phyloP scores from a whole-genome alignment of 2,888 invertebrate species.

The Caenorhabditis sulstoni region DNA sequence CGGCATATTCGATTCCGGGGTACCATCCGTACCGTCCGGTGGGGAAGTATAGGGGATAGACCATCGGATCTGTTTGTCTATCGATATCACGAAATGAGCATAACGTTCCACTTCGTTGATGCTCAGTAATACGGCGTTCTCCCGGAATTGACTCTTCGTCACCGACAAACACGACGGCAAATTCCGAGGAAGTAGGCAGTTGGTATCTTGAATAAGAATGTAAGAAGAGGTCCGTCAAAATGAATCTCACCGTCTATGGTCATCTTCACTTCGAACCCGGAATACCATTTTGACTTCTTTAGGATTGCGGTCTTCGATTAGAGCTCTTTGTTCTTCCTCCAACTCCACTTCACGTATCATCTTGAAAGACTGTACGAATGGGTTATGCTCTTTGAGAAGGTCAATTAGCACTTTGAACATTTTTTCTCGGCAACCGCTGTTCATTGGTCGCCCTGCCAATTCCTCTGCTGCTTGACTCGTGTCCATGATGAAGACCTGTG shows the following conservation, averaged over 20 bases:
- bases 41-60: constrained; percentile 81
- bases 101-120: too few species aligned
- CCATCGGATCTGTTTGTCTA: constrained; percentile 80
- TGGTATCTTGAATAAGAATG: too few species aligned
- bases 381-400: constrained; percentile 25
- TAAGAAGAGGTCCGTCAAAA: background rate
- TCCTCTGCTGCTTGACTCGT: constrained; percentile 41
- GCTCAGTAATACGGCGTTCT: too few species aligned
- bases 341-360: constrained; percentile 23
- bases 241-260: background rate
- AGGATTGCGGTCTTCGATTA: too few species aligned
- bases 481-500: constrained; percentile 8
- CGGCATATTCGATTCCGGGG: constrained; percentile 6
- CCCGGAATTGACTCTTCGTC: too few species aligned
- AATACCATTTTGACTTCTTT: too few species aligned
- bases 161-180: constrained; percentile 69
- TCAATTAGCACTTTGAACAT: constrained; percentile 43
- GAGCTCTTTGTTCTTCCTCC: constrained; percentile 9
- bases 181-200: too few species aligned
- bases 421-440: constrained; percentile 26
- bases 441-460: constrained; percentile 24
- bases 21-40: constrained; percentile 68
- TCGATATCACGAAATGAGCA: constrained; percentile 77
- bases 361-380: constrained; percentile 37
- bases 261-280: background rate